These are phyloP conservation scores for Actias luna DNA, from an alignment of 2,888 invertebrate genomes.

Conservation along the genomic window DNA sequence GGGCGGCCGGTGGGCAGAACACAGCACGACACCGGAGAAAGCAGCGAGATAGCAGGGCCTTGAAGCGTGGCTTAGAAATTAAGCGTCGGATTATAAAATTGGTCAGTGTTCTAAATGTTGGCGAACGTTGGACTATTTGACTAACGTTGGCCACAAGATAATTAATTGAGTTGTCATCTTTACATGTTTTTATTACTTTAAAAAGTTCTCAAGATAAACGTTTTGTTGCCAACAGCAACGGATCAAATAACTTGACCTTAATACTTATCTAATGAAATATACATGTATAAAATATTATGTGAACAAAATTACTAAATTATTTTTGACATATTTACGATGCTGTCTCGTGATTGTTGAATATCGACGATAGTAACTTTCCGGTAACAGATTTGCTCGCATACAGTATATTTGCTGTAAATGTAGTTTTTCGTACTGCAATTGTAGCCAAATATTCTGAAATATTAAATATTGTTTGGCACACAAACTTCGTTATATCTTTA, in stretches of 20 bases:
- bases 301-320: no score
- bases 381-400: no score
- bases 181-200: neutral
- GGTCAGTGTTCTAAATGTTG: neutral
- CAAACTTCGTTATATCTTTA: no score
- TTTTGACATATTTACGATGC: no score
- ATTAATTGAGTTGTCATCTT: neutral
- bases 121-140: neutral
- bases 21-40: slow-evolving; percentile 11
- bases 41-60: slow-evolving; percentile 12
- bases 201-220: neutral
- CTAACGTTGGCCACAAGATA: neutral
- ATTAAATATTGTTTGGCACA: no score
- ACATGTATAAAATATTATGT: neutral
- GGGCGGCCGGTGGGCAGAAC: neutral
- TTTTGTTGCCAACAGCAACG: neutral
- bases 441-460: no score
- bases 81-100: neutral
- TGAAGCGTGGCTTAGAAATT: slow-evolving; percentile 13
- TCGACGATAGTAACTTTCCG: no score
- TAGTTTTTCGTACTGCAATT: no score
- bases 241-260: neutral
- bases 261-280: neutral
- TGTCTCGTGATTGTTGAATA: no score
- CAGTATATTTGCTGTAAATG: no score